phyloP scores from a whole-genome alignment of 30 jellyfish, hydroid and myxozoan genomes.

The Hydra vulgaris region DNA sequence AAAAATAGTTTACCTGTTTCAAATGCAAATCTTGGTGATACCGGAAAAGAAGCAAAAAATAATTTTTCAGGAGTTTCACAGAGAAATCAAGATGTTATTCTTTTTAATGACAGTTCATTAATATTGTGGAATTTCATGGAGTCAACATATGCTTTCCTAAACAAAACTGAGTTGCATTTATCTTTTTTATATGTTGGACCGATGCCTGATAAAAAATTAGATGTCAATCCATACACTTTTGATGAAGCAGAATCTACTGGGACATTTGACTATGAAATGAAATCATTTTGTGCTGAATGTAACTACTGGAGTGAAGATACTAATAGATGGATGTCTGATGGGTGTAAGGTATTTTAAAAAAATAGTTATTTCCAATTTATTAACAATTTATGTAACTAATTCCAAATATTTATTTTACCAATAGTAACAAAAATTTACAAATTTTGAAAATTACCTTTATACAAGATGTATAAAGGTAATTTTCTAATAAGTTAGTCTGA shows the following conservation, averaged over 20 bases:
- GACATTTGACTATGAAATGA: constrained; percentile 48
- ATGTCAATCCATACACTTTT: constrained; percentile 45
- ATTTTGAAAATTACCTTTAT: too few relatives aligned
- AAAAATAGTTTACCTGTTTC: neutral
- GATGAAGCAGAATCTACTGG: constrained; percentile 50
- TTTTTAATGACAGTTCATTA: neutral
- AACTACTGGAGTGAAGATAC: constrained; percentile 36
- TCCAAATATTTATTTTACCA: too few relatives aligned
- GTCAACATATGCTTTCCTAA: constrained; percentile 39
- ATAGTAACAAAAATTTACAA: too few relatives aligned
- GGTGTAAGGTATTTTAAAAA: constrained; percentile 70
- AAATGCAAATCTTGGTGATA: neutral
- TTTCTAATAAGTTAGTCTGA: too few relatives aligned
- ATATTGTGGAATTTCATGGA: constrained; percentile 34
- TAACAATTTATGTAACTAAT: too few relatives aligned
- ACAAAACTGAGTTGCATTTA: constrained; percentile 26
- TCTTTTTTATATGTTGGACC: constrained; percentile 40
- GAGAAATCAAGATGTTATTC: neutral
- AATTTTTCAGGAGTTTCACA: neutral
- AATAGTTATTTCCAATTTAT: too few relatives aligned
- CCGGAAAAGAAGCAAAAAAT: neutral
- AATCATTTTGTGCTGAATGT: constrained; percentile 55
- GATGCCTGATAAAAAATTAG: constrained; percentile 24
- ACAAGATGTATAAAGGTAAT: too few relatives aligned
- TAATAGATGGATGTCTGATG: constrained; percentile 54